Percentiles rank a stretch among this genome's conserved stretches.
Evolutionary conservation across 2,113 vertebrate species (phyloP).

Genomic region (Takifugu bimaculatus): DNA sequence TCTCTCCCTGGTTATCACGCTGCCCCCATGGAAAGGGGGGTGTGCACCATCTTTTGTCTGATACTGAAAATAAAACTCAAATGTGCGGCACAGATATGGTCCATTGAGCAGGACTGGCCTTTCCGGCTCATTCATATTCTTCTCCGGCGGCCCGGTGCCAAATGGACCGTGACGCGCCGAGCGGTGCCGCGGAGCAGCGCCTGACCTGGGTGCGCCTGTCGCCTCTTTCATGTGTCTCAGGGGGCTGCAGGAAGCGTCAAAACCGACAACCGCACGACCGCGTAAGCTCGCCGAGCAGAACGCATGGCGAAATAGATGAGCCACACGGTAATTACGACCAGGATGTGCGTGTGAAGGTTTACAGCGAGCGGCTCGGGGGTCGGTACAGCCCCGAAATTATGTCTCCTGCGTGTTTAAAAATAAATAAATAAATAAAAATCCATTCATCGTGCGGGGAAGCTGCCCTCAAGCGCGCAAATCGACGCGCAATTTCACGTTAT

Average conservation of each 20-base stretch:
- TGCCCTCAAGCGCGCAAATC: background rate
- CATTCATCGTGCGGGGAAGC: constrained; percentile 22
- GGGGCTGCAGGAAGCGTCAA: constrained; percentile 15
- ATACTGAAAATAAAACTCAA: background rate
- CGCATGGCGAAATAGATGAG: background rate
- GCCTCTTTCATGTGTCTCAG: constrained; percentile 60
- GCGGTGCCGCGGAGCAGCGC: constrained; percentile 42
- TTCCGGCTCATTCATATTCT: constrained; percentile 43
- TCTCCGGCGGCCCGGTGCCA: constrained; percentile 23
- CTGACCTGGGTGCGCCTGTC: constrained; percentile 58
- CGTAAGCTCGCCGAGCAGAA: constrained; percentile 10
- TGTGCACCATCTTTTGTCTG: constrained; percentile 73
- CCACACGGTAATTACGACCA: constrained; percentile 4
- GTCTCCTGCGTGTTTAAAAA: constrained; percentile 18
- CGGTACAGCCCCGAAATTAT: constrained; percentile 21
- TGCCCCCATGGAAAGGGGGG: constrained; percentile 33
- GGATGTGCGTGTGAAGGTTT: constrained; percentile 7
- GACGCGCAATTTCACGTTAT: background rate
- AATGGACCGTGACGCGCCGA: constrained; percentile 36
- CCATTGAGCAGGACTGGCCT: background rate
- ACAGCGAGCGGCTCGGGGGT: background rate
- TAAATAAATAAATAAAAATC: background rate
- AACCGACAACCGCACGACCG: constrained; percentile 30
- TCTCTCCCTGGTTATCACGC: constrained; percentile 18
- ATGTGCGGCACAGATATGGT: constrained; percentile 3